Percentiles rank a stretch among this genome's conserved stretches.
Conservation (phyloP, 2,888 invertebrate genomes). For the Andrena marginata region DNA sequence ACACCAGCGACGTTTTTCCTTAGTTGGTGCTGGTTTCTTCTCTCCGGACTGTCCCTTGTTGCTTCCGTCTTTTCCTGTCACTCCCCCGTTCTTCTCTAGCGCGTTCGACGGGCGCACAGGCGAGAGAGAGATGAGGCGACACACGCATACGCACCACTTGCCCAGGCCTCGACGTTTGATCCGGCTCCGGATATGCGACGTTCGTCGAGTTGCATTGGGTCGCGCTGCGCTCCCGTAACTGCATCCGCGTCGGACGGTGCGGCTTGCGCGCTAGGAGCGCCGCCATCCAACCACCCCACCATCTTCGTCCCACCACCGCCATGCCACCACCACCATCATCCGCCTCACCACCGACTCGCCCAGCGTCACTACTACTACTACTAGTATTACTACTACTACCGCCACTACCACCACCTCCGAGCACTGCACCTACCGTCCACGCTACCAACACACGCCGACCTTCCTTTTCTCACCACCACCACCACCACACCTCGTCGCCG, state of each 20-base stretch:
- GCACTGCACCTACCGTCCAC: slow-evolving; percentile 36
- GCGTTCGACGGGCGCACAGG: slow-evolving; percentile 62
- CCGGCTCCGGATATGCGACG: slow-evolving; percentile 79
- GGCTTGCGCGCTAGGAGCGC: slow-evolving; percentile 84
- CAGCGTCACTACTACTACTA: slow-evolving; percentile 50
- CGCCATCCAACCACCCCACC: slow-evolving; percentile 81
- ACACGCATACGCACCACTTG: slow-evolving; percentile 74
- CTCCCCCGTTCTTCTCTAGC: slow-evolving; percentile 56
- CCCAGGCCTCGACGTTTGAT: slow-evolving; percentile 76
- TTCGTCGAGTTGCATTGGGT: slow-evolving; percentile 83
- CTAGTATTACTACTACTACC: slow-evolving; percentile 19
- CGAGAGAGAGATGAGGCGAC: slow-evolving; percentile 67
- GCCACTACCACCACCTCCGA: slow-evolving; percentile 26
- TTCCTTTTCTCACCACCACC: slow-evolving; percentile 55
- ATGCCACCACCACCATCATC: slow-evolving; percentile 51
- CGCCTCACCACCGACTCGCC: slow-evolving; percentile 57
- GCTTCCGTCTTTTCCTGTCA: slow-evolving; percentile 51
- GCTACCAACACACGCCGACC: slow-evolving; percentile 55
- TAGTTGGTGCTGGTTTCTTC: neutral
- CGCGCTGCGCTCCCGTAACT: slow-evolving; percentile 85
- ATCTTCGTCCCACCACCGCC: slow-evolving; percentile 66
- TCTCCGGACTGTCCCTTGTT: neutral
- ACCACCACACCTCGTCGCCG: slow-evolving; percentile 25
- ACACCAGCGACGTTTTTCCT: slow-evolving; percentile 17
- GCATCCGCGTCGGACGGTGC: slow-evolving; percentile 83